Conservation (phyloP, 1,140 invertebrate genomes). For the Drosophila truncata region DNA sequence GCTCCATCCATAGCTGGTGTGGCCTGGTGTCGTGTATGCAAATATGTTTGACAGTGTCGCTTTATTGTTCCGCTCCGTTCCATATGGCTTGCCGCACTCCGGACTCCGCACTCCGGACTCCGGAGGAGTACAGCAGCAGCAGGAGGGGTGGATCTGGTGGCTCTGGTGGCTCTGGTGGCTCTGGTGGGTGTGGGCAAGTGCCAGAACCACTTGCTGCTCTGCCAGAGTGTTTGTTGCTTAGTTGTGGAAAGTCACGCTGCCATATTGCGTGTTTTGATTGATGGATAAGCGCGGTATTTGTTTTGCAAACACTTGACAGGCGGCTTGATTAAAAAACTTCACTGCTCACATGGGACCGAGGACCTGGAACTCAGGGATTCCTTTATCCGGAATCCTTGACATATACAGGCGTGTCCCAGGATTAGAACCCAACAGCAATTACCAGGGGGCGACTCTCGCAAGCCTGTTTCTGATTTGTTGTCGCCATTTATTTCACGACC, state of each 20-base stretch:
- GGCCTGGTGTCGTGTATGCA: slow-evolving; percentile 68
- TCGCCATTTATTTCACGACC: slow-evolving; percentile 78
- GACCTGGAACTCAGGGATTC: background rate
- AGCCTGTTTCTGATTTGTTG: slow-evolving; percentile 73
- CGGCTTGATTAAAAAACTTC: slow-evolving; percentile 85
- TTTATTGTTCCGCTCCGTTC: slow-evolving; percentile 78
- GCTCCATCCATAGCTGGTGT: slow-evolving; percentile 26
- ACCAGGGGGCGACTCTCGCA: slow-evolving; percentile 56
- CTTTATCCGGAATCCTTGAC: slow-evolving; percentile 29
- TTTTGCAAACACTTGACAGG: slow-evolving; percentile 85
- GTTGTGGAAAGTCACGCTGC: slow-evolving; percentile 82
- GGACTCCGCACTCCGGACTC: slow-evolving; percentile 29
- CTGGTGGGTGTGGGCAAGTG: slow-evolving; percentile 56
- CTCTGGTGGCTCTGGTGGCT: too few relatives aligned
- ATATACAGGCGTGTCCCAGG: slow-evolving; percentile 68
- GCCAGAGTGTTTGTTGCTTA: slow-evolving; percentile 26
- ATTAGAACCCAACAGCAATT: slow-evolving; percentile 51
- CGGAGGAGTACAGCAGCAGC: background rate
- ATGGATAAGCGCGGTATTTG: slow-evolving; percentile 84
- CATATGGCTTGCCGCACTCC: slow-evolving; percentile 58
- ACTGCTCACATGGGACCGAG: slow-evolving; percentile 84
- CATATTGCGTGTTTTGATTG: slow-evolving; percentile 85
- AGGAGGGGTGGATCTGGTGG: background rate
- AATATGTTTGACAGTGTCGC: slow-evolving; percentile 78
- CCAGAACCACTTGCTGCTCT: slow-evolving; percentile 52